phyloP scores from a whole-genome alignment of 2,797 vertebrate genomes.

The Hyperoplus lanceolatus region DNA sequence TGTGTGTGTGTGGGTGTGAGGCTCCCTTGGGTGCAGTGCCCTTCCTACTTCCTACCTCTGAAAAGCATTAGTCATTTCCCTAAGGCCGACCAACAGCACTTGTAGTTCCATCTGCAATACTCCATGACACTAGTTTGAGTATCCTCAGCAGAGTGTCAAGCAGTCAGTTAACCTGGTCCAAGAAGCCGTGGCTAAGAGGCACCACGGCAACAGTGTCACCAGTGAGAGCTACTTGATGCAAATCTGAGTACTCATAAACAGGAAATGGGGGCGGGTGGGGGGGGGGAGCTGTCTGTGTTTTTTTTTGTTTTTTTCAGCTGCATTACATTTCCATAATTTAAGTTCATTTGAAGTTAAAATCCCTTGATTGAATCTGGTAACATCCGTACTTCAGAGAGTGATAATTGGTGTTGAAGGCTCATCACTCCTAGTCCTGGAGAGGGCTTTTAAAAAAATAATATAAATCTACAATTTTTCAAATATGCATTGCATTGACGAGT shows the following conservation, averaged over 20 bases:
- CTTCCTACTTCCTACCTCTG: not conserved
- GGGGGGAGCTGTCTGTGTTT: not conserved
- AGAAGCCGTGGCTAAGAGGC: not conserved
- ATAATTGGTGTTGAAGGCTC: not conserved
- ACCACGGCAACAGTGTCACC: not conserved
- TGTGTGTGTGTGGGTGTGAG: not conserved
- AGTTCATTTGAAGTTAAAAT: not conserved
- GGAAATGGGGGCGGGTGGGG: not conserved
- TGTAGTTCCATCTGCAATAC: not conserved
- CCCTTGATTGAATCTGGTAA: not conserved
- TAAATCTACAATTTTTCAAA: not conserved
- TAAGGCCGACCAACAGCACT: not conserved
- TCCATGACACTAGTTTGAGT: conserved; percentile 4
- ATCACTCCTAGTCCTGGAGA: not conserved
- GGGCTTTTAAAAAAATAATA: not conserved
- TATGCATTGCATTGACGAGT: not conserved
- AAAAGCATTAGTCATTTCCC: conserved; percentile 9
- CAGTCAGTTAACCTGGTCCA: not conserved
- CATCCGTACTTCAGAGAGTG: not conserved
- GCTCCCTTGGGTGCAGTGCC: conserved; percentile 6
- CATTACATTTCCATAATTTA: not conserved
- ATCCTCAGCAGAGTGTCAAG: conserved; percentile 5
- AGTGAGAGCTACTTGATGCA: not conserved
- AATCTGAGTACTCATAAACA: not conserved
- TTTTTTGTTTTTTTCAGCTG: not conserved